Evolutionary conservation across 2,797 vertebrate genomes (phyloP).

Genomic region (Hybognathus amarus): DNA sequence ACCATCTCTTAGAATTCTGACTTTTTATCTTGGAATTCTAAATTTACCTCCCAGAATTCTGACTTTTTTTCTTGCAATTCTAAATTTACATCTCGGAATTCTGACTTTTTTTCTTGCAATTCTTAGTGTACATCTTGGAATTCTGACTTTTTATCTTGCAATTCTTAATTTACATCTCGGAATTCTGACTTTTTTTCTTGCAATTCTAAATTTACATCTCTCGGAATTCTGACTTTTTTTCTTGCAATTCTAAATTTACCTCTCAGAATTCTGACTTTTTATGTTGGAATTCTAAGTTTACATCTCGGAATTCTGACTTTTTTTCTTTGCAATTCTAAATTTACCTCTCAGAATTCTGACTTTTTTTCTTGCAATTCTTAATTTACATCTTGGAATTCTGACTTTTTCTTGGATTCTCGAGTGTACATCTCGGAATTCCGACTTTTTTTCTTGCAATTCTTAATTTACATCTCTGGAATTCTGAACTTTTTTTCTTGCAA

Average conservation of each 20-base stretch:
- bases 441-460: no score
- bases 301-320: background rate
- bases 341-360: background rate
- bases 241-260: background rate
- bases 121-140: background rate
- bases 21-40: background rate
- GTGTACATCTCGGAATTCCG: background rate
- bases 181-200: background rate
- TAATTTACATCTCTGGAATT: background rate
- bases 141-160: background rate
- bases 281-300: background rate
- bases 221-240: background rate
- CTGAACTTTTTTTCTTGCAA: background rate
- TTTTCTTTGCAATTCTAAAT: background rate
- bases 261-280: background rate
- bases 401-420: background rate
- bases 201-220: background rate
- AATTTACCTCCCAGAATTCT: no score
- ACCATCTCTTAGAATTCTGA: background rate
- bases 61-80: background rate
- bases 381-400: background rate
- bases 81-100: background rate
- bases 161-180: no score
- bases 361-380: background rate
- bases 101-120: background rate